Evolutionary conservation across 1,140 invertebrate genomes (phyloP).

Genomic region (Diorhabda sublineata): DNA sequence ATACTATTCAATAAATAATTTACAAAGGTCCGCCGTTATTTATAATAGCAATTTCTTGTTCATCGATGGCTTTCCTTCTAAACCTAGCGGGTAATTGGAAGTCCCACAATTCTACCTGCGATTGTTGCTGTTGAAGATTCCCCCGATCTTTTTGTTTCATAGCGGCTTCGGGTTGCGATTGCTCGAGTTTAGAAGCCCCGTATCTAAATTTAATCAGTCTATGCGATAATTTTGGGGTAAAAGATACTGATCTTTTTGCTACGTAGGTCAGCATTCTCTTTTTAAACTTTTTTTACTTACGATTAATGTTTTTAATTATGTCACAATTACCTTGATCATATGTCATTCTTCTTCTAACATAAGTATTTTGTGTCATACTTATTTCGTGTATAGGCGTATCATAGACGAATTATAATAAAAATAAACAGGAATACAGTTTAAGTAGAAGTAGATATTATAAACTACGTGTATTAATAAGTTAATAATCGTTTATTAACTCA

Average conservation of each 20-base stretch:
- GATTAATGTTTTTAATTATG: slow-evolving; percentile 1
- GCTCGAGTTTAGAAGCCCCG: slow-evolving; percentile 32
- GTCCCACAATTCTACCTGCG: slow-evolving; percentile 36
- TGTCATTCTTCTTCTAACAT: too few relatives aligned
- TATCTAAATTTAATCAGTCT: slow-evolving; percentile 40
- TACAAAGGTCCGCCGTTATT: slow-evolving; percentile 39
- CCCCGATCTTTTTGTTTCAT: slow-evolving; percentile 10
- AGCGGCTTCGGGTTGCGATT: slow-evolving; percentile 7
- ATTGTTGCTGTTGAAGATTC: slow-evolving; percentile 10
- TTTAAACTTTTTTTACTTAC: neutral
- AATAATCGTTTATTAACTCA: too few relatives aligned
- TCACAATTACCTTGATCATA: neutral
- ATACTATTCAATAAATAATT: neutral
- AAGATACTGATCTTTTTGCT: slow-evolving; percentile 29
- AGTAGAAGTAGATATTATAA: too few relatives aligned
- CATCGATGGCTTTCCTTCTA: slow-evolving; percentile 34
- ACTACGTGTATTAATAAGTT: too few relatives aligned
- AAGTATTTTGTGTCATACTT: too few relatives aligned
- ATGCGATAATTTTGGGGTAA: slow-evolving; percentile 25
- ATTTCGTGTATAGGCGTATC: too few relatives aligned
- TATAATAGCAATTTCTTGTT: slow-evolving; percentile 38
- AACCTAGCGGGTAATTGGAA: slow-evolving; percentile 40
- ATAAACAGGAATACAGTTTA: too few relatives aligned
- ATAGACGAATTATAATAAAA: too few relatives aligned
- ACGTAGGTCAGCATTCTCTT: slow-evolving; percentile 24